Base-by-base conservation (phyloP, 1,140 invertebrate genomes). In the Linepithema humile region DNA sequence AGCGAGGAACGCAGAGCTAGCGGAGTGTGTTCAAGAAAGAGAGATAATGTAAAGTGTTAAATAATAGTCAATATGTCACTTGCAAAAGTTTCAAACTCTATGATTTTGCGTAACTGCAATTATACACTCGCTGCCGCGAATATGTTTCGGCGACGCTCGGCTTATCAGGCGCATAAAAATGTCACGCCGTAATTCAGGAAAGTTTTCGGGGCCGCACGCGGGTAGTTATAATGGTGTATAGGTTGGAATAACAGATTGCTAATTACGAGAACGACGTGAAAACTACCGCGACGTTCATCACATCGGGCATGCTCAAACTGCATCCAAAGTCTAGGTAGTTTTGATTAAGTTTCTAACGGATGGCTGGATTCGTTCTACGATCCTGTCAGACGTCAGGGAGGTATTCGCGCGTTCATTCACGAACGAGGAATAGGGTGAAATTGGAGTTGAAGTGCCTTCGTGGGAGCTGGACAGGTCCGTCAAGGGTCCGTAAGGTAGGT, bases 301-400 rank as follows among this genome's bases (percentile, higher is more conserved):
- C 75, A 80, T 80, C 75, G 65, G 75, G 75, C 75, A 80, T 55
- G 35, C 75, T 70, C 64, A 69, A 69, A 80, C 75, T 80, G 75
- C 75, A 70, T 55, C 75, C 75, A 70, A 80, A 80, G 75, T 80
- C 75, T 80, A 77, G 75, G 75, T 80, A 80, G 75, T 80, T 80
- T 80, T 80, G 75, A 80, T 80, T 80, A 80, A 80, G 75, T 80
- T 80, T 80, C 75, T 80, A 80, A 80, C 75, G 75, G 75, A 80
- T 80, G 75, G 75, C 64, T 70, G 75, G 64, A 80, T 80, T 80
- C 75, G 75, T 80, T 78, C 75, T 78, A 69, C 62, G 48, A 80
- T 80, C 64, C 64, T 80, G 75, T 80, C 75, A 80, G 64, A 80
- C 64, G 45, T 80, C 64, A 40, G 64, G 48, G 32, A 43, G 75